Evolutionary conservation across 2,797 vertebrate species (phyloP), one percentile per base, ranked within the genome.

Genomic region (Phataginus tetradactyla): DNA sequence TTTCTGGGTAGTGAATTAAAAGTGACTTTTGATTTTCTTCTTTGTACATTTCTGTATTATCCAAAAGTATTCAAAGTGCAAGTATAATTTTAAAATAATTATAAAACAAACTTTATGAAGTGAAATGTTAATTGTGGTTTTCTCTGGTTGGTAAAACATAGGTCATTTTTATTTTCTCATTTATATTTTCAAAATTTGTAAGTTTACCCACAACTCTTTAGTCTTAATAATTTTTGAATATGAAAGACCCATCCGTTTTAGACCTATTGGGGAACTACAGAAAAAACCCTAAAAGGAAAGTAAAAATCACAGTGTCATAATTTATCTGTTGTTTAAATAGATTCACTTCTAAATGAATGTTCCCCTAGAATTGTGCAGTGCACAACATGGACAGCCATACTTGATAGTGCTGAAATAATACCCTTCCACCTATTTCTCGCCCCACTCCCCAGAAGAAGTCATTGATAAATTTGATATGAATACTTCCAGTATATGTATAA

Each of bases 91-190:
- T 55, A 32, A 94, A 75, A 8, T 75, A 37, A 37, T 18, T 21
- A 61, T 32, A 64, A 74, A 64, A 81, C 9, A 89, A 95, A 49
- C 5, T 74, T 34, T 64, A 57, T 51, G 53, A 85, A 68, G 23
- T 72, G 84, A 86, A 92, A 84, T 63, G 57, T 71, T 64, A 63
- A 57, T 32, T 21, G 4, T 27, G 61, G 17, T 81, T 84, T 81
- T 72, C 21, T 86, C 69, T 74, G 32, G 4, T 68, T 51, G 45
- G 7, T 74, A 63, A 91, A 89, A 74, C 23, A 4, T 29, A 42
- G 34, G 3, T 64, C 23, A 68, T 86, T 90, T 95, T 95, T 72
- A 42, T 90, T 86, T 92, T 79, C 61, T 94, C 23, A 45, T 86
- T 75, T 68, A 69, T 57, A 75, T 17, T 91, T 79, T 90, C 27